Percentiles rank a stretch among this genome's conserved stretches.
Evolutionary conservation across 1,140 invertebrate species (phyloP).

Genomic region (Papilio glaucus): DNA sequence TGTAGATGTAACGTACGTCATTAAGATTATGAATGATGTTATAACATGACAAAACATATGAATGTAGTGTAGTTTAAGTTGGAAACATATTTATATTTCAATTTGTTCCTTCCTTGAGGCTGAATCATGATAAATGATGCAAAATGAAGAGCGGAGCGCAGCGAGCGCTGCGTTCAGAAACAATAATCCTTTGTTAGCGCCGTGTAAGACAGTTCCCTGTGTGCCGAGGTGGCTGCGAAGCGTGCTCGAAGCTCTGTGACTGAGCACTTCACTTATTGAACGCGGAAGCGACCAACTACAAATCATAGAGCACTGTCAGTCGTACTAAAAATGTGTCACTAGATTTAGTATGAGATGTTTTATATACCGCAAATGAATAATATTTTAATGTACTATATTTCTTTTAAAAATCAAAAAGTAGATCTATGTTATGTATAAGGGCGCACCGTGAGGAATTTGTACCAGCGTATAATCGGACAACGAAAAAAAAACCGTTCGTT

Average conservation of each 20-base stretch:
- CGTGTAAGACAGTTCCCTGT: constrained; percentile 3
- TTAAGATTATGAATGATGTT: too few relatives aligned
- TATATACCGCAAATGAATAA: too few relatives aligned
- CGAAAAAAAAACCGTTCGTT: too few relatives aligned
- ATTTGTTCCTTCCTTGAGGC: constrained; percentile 2
- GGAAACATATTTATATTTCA: constrained; percentile 3
- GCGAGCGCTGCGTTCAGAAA: not conserved
- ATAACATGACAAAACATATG: not conserved
- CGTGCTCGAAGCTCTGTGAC: not conserved
- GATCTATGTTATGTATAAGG: too few relatives aligned
- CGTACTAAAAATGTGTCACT: not conserved
- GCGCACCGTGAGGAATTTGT: too few relatives aligned
- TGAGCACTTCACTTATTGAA: constrained; percentile 23
- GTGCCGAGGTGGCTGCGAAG: not conserved
- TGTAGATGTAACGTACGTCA: too few relatives aligned
- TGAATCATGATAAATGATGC: constrained; percentile 14
- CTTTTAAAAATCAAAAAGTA: too few relatives aligned
- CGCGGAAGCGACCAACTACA: not conserved
- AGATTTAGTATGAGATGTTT: not conserved
- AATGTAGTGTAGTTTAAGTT: not conserved
- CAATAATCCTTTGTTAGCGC: constrained; percentile 18
- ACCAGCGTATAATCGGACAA: too few relatives aligned
- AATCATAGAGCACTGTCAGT: not conserved
- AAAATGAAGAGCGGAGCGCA: not conserved
- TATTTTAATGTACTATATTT: too few relatives aligned